These are phyloP conservation scores for Dynastes hyllus DNA, from an alignment of 2,888 invertebrate species.

Conservation along the genomic window DNA sequence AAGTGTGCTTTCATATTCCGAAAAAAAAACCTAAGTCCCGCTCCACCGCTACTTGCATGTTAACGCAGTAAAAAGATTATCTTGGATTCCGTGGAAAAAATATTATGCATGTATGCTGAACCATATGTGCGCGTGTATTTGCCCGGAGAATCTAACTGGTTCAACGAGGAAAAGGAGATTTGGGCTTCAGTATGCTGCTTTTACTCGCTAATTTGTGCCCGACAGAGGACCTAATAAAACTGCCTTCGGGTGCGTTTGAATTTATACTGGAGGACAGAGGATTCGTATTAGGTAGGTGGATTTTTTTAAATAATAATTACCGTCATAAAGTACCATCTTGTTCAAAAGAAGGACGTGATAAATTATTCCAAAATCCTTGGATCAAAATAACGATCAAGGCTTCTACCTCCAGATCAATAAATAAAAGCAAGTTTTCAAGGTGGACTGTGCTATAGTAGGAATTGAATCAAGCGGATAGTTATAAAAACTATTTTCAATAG, in stretches of 20 bases:
- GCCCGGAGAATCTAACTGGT: neutral
- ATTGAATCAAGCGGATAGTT: too few species aligned
- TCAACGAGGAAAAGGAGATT: conserved; percentile 26
- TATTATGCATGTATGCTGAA: conserved; percentile 20
- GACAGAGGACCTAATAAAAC: conserved; percentile 30
- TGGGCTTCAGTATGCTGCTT: conserved; percentile 16
- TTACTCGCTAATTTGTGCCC: conserved; percentile 26
- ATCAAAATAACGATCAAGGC: too few species aligned
- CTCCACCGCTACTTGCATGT: conserved; percentile 36
- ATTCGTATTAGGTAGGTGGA: neutral
- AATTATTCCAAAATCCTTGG: too few species aligned
- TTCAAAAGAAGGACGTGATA: too few species aligned
- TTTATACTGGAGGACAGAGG: neutral
- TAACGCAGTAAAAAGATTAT: conserved; percentile 68
- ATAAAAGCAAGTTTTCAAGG: too few species aligned
- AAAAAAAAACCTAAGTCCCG: conserved; percentile 31
- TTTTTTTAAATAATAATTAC: neutral
- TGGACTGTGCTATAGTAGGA: too few species aligned
- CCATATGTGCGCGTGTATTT: conserved; percentile 2
- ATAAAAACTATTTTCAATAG: too few species aligned
- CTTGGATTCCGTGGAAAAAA: conserved; percentile 48
- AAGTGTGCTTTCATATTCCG: conserved; percentile 11
- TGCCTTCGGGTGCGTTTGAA: conserved; percentile 12
- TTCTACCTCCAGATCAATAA: too few species aligned
- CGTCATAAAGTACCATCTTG: too few species aligned